Base-by-base conservation (phyloP, 2,888 invertebrate species). In the Ennomos quercinarius region DNA sequence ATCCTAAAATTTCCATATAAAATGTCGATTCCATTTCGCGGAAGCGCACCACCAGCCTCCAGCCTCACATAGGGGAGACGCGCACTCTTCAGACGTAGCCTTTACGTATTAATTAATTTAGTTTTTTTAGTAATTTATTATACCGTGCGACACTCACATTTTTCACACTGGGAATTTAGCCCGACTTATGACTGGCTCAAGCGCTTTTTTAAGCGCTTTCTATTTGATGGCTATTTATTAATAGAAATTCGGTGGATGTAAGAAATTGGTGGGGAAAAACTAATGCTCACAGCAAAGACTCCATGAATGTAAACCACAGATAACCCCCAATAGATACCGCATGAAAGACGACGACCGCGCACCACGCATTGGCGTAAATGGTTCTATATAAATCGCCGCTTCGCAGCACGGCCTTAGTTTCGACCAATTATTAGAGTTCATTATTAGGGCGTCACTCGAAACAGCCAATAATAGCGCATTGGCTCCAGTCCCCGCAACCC, bases 61-160 rank as follows among this genome's bases (percentile, higher is more conserved):
- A 53, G 10, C 4, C 37, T 42, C 9, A 11, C n/a, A 34, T 3
- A 27, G 53, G 58, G 48, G 58, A 39, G 38, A 43, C 34, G 11
- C 39, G 10, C 43, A 10, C 49, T 36, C 47, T 38, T 51, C 47
- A 53, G 48, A 44, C 53, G 17, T 51, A 44, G 34, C 34, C 17
- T 45, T 42, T 48, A 43, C 58, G 47, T 82, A 77, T 81, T n/a
- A n/a, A n/a, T n/a, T n/a, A n/a, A n/a, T n/a, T n/a, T n/a, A n/a
- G n/a, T n/a, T n/a, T n/a, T n/a, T 79, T 78, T 75, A 73, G 77
- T 83, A 83, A 87, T 87, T 87, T 85, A 87, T 85, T 80, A 80
- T 77, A 61, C 70, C 66, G 67, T 63, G 59, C 68, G 60, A 55
- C 55, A 62, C 69, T 70, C 68, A 68, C 74, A 76, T 84, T 81